phyloP scores from a whole-genome alignment of 1,140 invertebrate genomes.

The Monochamus saltuarius region DNA sequence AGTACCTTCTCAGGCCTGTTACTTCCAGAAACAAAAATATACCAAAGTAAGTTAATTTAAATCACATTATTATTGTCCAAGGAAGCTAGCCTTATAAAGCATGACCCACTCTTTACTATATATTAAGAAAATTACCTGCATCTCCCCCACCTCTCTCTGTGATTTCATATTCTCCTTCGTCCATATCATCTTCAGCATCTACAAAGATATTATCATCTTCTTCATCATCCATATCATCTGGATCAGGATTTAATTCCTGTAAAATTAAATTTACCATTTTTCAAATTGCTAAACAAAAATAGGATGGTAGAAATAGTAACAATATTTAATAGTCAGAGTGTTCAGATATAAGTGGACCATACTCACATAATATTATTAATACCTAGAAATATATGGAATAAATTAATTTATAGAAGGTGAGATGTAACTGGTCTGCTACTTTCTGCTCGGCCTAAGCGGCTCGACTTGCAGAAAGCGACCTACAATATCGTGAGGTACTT shows the following conservation, averaged over 20 bases:
- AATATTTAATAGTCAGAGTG: neutral
- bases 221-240: slow-evolving; percentile 42
- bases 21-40: neutral
- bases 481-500: no score
- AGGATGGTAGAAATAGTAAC: neutral
- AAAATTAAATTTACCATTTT: neutral
- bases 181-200: slow-evolving; percentile 44
- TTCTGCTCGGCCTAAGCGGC: no score
- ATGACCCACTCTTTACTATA: neutral
- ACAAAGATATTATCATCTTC: slow-evolving; percentile 45
- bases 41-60: neutral
- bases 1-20: neutral
- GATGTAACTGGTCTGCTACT: no score
- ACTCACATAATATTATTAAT: no score
- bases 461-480: no score
- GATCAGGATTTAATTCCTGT: slow-evolving; percentile 48
- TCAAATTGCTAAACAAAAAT: neutral
- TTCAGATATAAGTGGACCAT: no score
- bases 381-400: no score
- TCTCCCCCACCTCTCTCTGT: slow-evolving; percentile 37
- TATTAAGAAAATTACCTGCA: slow-evolving; percentile 32
- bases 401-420: no score
- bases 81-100: neutral
- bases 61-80: neutral
- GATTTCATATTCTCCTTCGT: slow-evolving; percentile 35